These are phyloP conservation scores for Chrysocyon brachyurus DNA, from an alignment of 2,797 vertebrate genomes.

Conservation along the genomic window DNA sequence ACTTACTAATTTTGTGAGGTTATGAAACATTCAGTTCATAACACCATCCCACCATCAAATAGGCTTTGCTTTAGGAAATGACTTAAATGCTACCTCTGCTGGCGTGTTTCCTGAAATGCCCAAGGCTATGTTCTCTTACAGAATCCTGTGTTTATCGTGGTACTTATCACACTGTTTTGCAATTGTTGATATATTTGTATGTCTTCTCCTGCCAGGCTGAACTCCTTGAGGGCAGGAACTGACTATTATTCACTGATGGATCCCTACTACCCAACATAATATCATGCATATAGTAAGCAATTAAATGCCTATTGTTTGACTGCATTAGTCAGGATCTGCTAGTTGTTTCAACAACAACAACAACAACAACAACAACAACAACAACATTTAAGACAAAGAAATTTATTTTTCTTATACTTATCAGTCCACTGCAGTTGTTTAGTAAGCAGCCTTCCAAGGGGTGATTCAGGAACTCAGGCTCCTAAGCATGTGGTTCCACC, in stretches of 20 bases:
- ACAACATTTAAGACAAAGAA: slow-evolving; percentile 30
- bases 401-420: not conserved
- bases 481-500: not conserved
- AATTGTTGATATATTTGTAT: not conserved
- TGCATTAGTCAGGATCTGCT: not conserved
- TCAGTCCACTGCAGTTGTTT: not conserved
- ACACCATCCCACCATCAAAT: not conserved
- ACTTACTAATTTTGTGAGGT: not conserved
- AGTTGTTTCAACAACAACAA: not conserved
- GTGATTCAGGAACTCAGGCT: not conserved
- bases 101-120: not conserved
- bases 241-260: not conserved
- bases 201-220: not conserved
- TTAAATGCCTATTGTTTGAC: slow-evolving; percentile 3
- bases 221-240: not conserved
- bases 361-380: not conserved
- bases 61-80: not conserved
- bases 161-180: not conserved
- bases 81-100: not conserved
- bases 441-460: not conserved
- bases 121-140: not conserved
- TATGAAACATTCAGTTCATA: not conserved
- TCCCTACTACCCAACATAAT: not conserved
- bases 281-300: not conserved
- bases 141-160: not conserved